phyloP scores from a whole-genome alignment of 2,888 invertebrate genomes.

The Acanthacorydalis orientalis region DNA sequence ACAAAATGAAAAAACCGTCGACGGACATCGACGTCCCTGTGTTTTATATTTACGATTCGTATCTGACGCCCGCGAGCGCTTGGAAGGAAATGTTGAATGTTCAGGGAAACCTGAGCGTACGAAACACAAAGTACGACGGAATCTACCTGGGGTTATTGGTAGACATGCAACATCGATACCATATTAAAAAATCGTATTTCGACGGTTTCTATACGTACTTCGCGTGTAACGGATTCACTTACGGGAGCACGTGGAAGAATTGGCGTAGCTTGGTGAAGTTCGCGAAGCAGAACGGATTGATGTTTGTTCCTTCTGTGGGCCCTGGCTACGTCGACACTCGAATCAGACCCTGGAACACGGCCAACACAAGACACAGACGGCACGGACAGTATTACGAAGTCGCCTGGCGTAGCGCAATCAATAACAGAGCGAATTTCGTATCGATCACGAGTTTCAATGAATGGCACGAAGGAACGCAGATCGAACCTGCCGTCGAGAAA shows the following conservation, averaged over 20 bases:
- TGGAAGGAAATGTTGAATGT: constrained; percentile 33
- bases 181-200: constrained; percentile 31
- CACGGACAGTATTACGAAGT: constrained; percentile 45
- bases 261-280: constrained; percentile 29
- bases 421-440: constrained; percentile 34
- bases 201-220: constrained; percentile 47
- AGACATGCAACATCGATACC: constrained; percentile 31
- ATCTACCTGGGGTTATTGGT: constrained; percentile 38
- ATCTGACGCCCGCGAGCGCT: constrained; percentile 29
- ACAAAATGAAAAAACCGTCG: constrained; percentile 23
- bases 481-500: constrained; percentile 42
- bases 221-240: constrained; percentile 40
- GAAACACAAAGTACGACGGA: constrained; percentile 34
- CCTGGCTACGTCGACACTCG: constrained; percentile 53
- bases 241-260: constrained; percentile 40
- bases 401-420: constrained; percentile 41
- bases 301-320: constrained; percentile 51
- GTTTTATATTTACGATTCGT: constrained; percentile 44
- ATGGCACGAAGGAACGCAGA: constrained; percentile 61
- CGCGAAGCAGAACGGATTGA: constrained; percentile 35
- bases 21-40: constrained; percentile 26
- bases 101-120: constrained; percentile 26
- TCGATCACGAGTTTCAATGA: constrained; percentile 57
- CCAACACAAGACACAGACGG: constrained; percentile 31
- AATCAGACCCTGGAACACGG: constrained; percentile 40